Percentiles rank a stretch among this genome's conserved stretches.
Evolutionary conservation across 2,113 vertebrate species (phyloP).

Genomic region (Platycercus adscitus): DNA sequence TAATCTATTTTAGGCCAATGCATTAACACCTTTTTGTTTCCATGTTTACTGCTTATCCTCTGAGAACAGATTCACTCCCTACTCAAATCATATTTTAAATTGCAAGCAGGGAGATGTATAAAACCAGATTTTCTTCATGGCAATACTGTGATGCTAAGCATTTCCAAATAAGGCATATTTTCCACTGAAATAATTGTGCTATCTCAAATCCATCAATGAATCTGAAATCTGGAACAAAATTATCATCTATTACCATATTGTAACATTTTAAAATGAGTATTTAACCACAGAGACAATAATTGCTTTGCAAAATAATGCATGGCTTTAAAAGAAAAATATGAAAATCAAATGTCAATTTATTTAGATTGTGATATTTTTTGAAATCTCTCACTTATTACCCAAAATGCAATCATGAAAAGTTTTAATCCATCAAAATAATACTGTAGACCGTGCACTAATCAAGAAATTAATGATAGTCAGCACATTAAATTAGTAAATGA

Average conservation of each 20-base stretch:
- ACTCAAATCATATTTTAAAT: not conserved
- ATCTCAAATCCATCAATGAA: slow-evolving; percentile 49
- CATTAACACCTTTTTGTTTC: slow-evolving; percentile 44
- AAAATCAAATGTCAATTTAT: not conserved
- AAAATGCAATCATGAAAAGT: not conserved
- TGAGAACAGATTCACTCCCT: not conserved
- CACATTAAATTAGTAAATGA: not conserved
- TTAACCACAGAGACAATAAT: not conserved
- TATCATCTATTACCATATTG: slow-evolving; percentile 28
- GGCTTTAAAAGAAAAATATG: not conserved
- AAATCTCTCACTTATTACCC: not conserved
- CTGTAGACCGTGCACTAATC: not conserved
- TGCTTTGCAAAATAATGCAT: slow-evolving; percentile 3
- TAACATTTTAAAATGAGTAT: slow-evolving; percentile 15
- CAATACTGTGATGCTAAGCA: not conserved
- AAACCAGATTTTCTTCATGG: slow-evolving; percentile 8
- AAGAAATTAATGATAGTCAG: not conserved
- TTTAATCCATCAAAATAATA: not conserved
- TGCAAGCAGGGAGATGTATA: not conserved
- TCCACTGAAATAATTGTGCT: slow-evolving; percentile 23
- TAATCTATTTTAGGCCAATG: slow-evolving; percentile 41
- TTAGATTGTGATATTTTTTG: not conserved
- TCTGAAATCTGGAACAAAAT: slow-evolving; percentile 38
- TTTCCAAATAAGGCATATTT: slow-evolving; percentile 7
- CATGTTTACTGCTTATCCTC: slow-evolving; percentile 25